A percentile compares a stretch with the other conserved stretches of the same genome.
phyloP scores from a whole-genome alignment of 2,888 invertebrate genomes.

The Chrysopilus asiliformis region DNA sequence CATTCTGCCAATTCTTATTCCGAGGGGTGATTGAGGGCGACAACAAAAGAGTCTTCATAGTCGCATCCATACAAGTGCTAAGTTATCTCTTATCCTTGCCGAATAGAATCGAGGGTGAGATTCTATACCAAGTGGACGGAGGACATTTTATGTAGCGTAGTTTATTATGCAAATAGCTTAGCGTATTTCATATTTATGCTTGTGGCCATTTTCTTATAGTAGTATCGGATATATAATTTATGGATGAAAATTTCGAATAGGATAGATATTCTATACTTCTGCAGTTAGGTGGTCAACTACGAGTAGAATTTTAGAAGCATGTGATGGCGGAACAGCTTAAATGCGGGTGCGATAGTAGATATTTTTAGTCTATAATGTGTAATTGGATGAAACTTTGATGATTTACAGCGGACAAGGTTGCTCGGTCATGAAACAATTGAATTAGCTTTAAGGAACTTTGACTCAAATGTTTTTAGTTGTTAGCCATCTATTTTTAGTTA shows the following conservation, averaged over 20 bases:
- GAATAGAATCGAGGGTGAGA: too few relatives aligned
- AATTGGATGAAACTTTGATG: slow-evolving; percentile 16
- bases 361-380: slow-evolving; percentile 15
- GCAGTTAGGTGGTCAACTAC: slow-evolving; percentile 9
- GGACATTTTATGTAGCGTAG: slow-evolving; percentile 8
- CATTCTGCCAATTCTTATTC: too few relatives aligned
- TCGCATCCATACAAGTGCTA: too few relatives aligned
- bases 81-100: too few relatives aligned
- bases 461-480: too few relatives aligned
- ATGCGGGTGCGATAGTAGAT: slow-evolving; percentile 1
- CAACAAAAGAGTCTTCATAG: too few relatives aligned
- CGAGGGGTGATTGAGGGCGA: too few relatives aligned
- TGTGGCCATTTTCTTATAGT: slow-evolving; percentile 16
- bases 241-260: too few relatives aligned
- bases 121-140: too few relatives aligned
- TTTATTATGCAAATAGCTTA: slow-evolving; percentile 16
- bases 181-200: slow-evolving; percentile 16
- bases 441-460: too few relatives aligned
- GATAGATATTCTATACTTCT: too few relatives aligned
- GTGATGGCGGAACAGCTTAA: neutral
- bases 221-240: slow-evolving; percentile 16
- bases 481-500: too few relatives aligned
- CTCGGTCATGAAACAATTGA: slow-evolving; percentile 13
- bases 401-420: slow-evolving; percentile 12
- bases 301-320: slow-evolving; percentile 4